Conservation (phyloP, 1,140 invertebrate genomes). For the Ylistrum balloti region DNA sequence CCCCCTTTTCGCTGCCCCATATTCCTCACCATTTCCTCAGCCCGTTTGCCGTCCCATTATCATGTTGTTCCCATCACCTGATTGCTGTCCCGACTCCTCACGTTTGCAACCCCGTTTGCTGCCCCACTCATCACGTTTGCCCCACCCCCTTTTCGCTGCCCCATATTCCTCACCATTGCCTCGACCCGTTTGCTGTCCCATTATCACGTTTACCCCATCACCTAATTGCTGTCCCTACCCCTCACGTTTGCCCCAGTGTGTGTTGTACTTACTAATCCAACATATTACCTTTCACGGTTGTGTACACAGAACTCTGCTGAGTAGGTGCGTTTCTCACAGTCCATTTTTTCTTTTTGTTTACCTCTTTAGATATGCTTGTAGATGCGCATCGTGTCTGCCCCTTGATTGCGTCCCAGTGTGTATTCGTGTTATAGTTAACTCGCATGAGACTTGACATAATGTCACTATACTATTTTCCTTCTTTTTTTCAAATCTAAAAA, state of each 20-base stretch:
- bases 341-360: neutral
- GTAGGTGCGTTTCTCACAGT: slow-evolving; percentile 37
- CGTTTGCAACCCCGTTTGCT: no score
- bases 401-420: slow-evolving; percentile 7
- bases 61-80: no score
- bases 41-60: no score
- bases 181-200: no score
- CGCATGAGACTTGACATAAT: neutral
- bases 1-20: no score
- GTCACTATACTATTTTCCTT: neutral
- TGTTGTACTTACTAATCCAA: slow-evolving; percentile 13
- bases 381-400: slow-evolving; percentile 23
- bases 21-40: no score
- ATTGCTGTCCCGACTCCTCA: neutral
- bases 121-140: neutral
- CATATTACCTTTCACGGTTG: slow-evolving; percentile 28
- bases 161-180: neutral
- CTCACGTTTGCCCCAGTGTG: neutral
- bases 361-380: slow-evolving; percentile 11
- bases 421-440: neutral
- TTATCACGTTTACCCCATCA: neutral
- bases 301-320: slow-evolving; percentile 37
- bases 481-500: no score
- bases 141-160: neutral
- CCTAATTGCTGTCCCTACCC: neutral